phyloP scores from a whole-genome alignment of 2,888 invertebrate genomes.

The Agriotes lineatus region DNA sequence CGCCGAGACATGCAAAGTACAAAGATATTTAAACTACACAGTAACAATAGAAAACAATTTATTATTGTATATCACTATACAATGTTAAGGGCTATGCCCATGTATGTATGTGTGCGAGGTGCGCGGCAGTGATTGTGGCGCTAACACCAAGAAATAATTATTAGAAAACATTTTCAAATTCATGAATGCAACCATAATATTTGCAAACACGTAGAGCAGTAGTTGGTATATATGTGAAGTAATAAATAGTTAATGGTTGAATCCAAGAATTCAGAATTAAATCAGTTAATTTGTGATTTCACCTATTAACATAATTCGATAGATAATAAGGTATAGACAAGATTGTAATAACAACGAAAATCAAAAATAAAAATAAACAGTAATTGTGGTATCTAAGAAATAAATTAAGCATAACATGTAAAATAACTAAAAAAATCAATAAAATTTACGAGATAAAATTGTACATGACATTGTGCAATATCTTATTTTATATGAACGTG shows the following conservation, averaged over 20 bases:
- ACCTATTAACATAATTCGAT: constrained; percentile 7
- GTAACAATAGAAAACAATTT: constrained; percentile 62
- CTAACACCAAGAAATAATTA: constrained; percentile 48
- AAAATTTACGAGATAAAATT: not conserved
- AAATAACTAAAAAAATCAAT: not conserved
- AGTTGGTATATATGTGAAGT: constrained; percentile 15
- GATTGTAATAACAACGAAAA: constrained; percentile 5
- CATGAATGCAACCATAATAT: constrained; percentile 49
- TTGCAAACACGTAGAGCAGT: constrained; percentile 61
- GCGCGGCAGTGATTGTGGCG: constrained; percentile 57
- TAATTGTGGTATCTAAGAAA: constrained; percentile 6
- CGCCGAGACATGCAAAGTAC: constrained; percentile 15
- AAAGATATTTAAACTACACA: constrained; percentile 50
- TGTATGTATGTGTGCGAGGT: constrained; percentile 53
- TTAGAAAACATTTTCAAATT: constrained; percentile 40
- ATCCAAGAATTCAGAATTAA: constrained; percentile 32
- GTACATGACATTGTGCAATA: constrained; percentile 19
- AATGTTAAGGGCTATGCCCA: constrained; percentile 25
- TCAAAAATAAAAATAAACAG: constrained; percentile 7
- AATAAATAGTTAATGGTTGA: constrained; percentile 30
- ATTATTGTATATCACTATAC: constrained; percentile 52
- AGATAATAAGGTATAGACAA: constrained; percentile 11
- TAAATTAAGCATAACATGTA: constrained; percentile 12
- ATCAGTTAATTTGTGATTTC: constrained; percentile 26
- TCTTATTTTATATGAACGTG: constrained; percentile 23